Evolutionary conservation across 1,140 invertebrate species (phyloP), one percentile per base, ranked within the genome.

Genomic region (Drosophila novamexicana): DNA sequence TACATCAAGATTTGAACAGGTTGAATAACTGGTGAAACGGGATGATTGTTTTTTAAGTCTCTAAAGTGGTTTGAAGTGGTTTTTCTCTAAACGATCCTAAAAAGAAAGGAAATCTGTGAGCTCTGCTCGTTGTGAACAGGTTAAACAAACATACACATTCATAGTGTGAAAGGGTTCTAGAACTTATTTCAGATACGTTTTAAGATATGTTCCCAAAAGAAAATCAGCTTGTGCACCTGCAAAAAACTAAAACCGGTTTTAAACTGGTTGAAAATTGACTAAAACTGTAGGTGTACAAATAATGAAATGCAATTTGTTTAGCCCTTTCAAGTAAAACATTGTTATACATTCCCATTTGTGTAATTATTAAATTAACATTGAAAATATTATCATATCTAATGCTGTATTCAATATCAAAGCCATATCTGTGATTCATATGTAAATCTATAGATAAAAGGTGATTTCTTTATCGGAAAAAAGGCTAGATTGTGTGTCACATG

Each of bases 401-500:
- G 32, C 22, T 29, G 6, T 16, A 22, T 39, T 10, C 40, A 39
- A 40, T 62, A 47, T 56, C 50, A 50, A 65, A 52, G 42, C 29
- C 6, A 9, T 57, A 36, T 34, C 7, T 44, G 12, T 68, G 64
- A 73, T 54, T 73, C 49, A 68, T 29, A 47, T 54, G 49, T 40
- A 54, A 44, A 58, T 64, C 29, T n/a, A 53, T 18, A 36, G 49
- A 53, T 22, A 61, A 61, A 37, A 36, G 42, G 34, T 50, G 32
- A 45, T 34, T 59, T 34, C 14, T 61, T 54, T 61, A 73, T 54
- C 70, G 18, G 42, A 34, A 47, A 47, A 68, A 32, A 44, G 18
- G 53, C 39, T 50, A 61, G 56, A 68, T 68, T 68, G 49, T 73
- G 64, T 73, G 70, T 68, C 64, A 73, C 70, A 36, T 18, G 18